phyloP scores from a whole-genome alignment of 2,113 vertebrate genomes.

The Malurus cyaneus region DNA sequence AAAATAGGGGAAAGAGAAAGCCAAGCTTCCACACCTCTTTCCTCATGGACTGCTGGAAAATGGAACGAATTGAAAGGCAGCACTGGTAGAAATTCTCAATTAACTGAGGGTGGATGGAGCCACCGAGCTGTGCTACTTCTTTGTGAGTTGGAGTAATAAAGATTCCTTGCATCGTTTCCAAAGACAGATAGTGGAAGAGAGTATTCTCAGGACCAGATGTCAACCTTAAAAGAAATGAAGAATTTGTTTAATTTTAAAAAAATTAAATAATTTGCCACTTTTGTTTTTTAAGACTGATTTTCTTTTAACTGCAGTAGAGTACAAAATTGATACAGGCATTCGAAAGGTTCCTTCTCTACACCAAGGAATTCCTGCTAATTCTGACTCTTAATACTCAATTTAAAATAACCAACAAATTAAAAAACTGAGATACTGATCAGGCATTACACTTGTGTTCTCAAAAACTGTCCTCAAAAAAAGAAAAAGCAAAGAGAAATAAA shows the following conservation, averaged over 20 bases:
- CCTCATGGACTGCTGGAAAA: constrained; percentile 85
- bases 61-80: constrained; percentile 89
- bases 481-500: not conserved
- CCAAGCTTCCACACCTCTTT: constrained; percentile 74
- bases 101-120: constrained; percentile 88
- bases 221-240: constrained; percentile 73
- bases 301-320: not conserved
- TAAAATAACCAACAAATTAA: not conserved
- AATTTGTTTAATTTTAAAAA: not conserved
- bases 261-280: not conserved
- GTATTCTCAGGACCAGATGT: constrained; percentile 92
- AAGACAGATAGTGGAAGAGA: constrained; percentile 92
- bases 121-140: constrained; percentile 85
- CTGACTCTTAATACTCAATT: not conserved
- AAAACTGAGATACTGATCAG: not conserved
- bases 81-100: constrained; percentile 94
- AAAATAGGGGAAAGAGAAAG: not conserved
- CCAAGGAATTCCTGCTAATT: not conserved
- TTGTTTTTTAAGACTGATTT: not conserved
- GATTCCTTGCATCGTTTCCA: constrained; percentile 92
- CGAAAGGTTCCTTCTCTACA: not conserved
- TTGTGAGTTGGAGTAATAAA: constrained; percentile 92
- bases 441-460: not conserved
- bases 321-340: not conserved
- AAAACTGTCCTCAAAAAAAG: not conserved